Conservation (phyloP, 2,113 vertebrate species). For the Poeciliopsis occidentalis region DNA sequence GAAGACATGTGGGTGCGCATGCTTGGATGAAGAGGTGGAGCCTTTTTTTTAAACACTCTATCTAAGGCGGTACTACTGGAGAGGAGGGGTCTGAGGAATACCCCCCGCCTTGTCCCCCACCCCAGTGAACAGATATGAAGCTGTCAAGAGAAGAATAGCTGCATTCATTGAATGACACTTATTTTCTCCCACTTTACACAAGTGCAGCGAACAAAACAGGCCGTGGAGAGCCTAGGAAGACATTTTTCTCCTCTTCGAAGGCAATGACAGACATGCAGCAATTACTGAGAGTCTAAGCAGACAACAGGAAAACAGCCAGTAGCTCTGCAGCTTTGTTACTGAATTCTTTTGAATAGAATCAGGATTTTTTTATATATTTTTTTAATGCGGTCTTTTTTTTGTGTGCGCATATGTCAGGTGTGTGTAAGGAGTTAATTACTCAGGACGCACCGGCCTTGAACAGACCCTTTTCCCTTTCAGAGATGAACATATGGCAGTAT, state of each 20-base stretch:
- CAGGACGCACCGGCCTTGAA: not conserved
- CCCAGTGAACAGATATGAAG: slow-evolving; percentile 96
- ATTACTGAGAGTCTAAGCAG: slow-evolving; percentile 96
- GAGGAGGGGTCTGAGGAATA: slow-evolving; percentile 84
- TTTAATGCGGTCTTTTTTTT: slow-evolving; percentile 10
- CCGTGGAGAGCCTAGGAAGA: slow-evolving; percentile 93
- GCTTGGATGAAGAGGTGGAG: slow-evolving; percentile 72
- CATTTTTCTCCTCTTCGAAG: slow-evolving; percentile 87
- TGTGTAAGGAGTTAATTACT: not conserved
- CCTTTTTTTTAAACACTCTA: slow-evolving; percentile 89
- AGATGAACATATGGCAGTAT: not conserved
- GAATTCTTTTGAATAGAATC: slow-evolving; percentile 45
- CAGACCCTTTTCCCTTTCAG: not conserved
- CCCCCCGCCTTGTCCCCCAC: slow-evolving; percentile 68
- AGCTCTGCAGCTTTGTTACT: slow-evolving; percentile 87
- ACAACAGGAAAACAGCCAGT: slow-evolving; percentile 87
- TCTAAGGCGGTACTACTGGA: slow-evolving; percentile 93
- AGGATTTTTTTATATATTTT: slow-evolving; percentile 39
- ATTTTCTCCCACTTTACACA: slow-evolving; percentile 99
- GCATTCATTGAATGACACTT: slow-evolving; percentile 99
- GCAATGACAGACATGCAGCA: slow-evolving; percentile 95
- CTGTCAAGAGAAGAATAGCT: slow-evolving; percentile 98
- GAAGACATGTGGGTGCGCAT: slow-evolving; percentile 37
- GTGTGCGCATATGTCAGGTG: slow-evolving; percentile 7
- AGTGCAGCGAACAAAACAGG: slow-evolving; percentile 96